Percentiles rank a stretch among this genome's conserved stretches.
Conservation (phyloP, 2,888 invertebrate species). For the Philhelius pedissequus region DNA sequence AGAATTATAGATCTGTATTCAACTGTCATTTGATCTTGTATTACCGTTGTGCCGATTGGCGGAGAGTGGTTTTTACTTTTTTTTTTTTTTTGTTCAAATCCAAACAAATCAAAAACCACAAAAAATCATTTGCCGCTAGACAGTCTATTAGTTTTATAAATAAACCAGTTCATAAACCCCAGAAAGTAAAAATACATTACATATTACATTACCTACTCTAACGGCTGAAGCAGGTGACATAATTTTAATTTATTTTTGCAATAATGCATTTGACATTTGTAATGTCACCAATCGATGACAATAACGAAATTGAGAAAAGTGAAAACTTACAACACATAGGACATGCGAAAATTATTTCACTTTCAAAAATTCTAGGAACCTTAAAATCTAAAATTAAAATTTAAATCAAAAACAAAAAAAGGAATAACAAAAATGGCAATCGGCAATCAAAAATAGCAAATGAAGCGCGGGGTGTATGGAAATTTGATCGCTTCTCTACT, state of each 20-base stretch:
- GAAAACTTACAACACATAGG: constrained; percentile 14
- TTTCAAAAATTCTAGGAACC: constrained; percentile 24
- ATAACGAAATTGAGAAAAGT: constrained; percentile 1
- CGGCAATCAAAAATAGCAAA: neutral
- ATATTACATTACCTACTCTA: constrained; percentile 20
- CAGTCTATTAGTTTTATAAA: constrained; percentile 48
- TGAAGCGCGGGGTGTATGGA: constrained; percentile 10
- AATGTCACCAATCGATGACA: constrained; percentile 24
- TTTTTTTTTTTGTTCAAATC: constrained; percentile 37
- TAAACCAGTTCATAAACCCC: constrained; percentile 63
- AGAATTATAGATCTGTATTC: constrained; percentile 42
- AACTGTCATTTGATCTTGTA: constrained; percentile 60
- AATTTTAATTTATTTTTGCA: constrained; percentile 33
- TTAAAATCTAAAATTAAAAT: constrained; percentile 22
- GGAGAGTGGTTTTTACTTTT: constrained; percentile 39
- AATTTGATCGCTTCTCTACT: constrained; percentile 52
- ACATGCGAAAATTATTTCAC: constrained; percentile 13
- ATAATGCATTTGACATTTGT: constrained; percentile 43
- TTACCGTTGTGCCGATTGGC: neutral
- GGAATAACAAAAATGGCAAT: neutral
- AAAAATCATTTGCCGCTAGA: constrained; percentile 57
- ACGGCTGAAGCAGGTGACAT: constrained; percentile 51
- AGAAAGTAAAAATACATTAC: constrained; percentile 28
- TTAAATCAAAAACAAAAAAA: neutral
- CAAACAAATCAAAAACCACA: constrained; percentile 64